A percentile compares a stretch with the other conserved stretches of the same genome.
These are phyloP conservation scores for Lithobates pipiens DNA, from an alignment of 2,797 vertebrate species.

Conservation along the genomic window DNA sequence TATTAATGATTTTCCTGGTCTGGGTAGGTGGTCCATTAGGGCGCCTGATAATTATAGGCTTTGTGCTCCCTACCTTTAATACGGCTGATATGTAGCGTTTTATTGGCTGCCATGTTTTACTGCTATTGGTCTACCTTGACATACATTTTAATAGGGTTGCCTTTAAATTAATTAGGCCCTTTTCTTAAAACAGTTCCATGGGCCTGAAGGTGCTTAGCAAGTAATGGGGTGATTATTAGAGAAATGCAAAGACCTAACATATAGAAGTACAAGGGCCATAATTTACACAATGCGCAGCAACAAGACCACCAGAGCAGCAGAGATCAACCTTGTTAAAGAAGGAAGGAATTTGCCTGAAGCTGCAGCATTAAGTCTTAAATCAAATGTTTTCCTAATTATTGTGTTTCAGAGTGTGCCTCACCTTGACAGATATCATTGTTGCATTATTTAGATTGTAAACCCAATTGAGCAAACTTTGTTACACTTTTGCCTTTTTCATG, in stretches of 20 bases:
- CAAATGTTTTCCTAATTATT: conserved; percentile 26
- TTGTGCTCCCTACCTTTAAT: conserved; percentile 58
- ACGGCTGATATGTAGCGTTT: conserved; percentile 50
- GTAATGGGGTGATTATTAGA: conserved; percentile 63
- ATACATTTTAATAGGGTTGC: conserved; percentile 58
- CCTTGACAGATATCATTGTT: not conserved
- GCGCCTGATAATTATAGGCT: conserved; percentile 53
- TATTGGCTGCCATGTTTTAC: conserved; percentile 55
- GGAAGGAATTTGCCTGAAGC: conserved; percentile 56
- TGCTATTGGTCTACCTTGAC: conserved; percentile 51
- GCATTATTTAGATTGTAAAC: not conserved
- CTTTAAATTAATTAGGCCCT: conserved; percentile 57
- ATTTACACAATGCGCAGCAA: conserved; percentile 55
- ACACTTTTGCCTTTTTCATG: not conserved
- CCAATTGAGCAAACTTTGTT: not conserved
- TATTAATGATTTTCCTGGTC: conserved; percentile 41
- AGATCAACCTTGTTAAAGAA: conserved; percentile 57
- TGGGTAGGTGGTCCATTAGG: conserved; percentile 59
- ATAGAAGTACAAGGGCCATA: conserved; percentile 57
- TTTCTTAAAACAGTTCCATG: conserved; percentile 55
- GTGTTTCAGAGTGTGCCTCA: not conserved
- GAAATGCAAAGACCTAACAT: conserved; percentile 55
- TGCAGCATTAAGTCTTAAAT: conserved; percentile 34
- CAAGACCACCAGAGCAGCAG: conserved; percentile 59
- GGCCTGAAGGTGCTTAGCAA: conserved; percentile 60